Conservation (phyloP, 2,888 invertebrate genomes). For the Hypolimnas misippus region DNA sequence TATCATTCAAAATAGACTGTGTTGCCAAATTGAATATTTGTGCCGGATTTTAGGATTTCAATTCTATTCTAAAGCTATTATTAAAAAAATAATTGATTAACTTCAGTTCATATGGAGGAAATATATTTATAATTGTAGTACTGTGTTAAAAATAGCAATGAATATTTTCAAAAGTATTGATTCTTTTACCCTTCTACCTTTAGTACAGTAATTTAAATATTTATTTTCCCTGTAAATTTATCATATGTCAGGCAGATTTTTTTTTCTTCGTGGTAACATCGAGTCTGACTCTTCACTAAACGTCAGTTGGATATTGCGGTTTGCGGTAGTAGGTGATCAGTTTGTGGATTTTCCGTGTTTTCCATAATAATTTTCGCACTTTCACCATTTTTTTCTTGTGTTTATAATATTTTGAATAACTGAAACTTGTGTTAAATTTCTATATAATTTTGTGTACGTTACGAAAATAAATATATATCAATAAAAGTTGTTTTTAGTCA, state of each 20-base stretch:
- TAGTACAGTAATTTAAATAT: not conserved
- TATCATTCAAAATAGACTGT: not conserved
- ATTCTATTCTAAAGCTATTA: not conserved
- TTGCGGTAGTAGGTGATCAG: conserved; percentile 57
- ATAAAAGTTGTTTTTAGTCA: conserved; percentile 19
- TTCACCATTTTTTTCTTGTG: conserved; percentile 56
- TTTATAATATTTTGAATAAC: conserved; percentile 50
- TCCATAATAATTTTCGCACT: conserved; percentile 60
- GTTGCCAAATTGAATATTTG: conserved; percentile 34
- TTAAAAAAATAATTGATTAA: too few species aligned
- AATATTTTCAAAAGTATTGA: not conserved
- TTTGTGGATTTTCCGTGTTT: conserved; percentile 50
- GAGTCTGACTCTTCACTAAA: conserved; percentile 36
- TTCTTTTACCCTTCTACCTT: too few species aligned
- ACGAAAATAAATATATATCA: not conserved
- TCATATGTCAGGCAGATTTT: conserved; percentile 26
- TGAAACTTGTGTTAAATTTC: conserved; percentile 34
- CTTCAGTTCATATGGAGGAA: too few species aligned
- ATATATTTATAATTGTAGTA: too few species aligned
- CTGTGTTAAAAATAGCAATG: too few species aligned
- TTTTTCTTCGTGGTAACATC: conserved; percentile 22
- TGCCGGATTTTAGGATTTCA: not conserved
- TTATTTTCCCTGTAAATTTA: not conserved
- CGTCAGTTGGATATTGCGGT: conserved; percentile 71
- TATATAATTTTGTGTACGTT: conserved; percentile 9